Evolutionary conservation across 1,140 invertebrate species (phyloP), one percentile per base, ranked within the genome.

Genomic region (Achatina immaculata): DNA sequence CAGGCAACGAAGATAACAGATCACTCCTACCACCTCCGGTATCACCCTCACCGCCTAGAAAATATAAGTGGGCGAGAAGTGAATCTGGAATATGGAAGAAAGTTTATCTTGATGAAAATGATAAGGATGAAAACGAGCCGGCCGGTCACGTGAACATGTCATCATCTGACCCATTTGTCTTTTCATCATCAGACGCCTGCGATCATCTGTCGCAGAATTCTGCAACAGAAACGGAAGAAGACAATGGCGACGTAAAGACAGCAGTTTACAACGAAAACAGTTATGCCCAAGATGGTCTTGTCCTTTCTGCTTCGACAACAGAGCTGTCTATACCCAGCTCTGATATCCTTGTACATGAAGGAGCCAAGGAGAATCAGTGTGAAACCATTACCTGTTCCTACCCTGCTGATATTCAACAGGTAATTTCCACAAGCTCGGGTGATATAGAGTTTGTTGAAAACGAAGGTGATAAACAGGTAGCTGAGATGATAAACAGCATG

Each of bases 11-110:
- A 42, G 62, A 65, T 1, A 38, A 19, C 45, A 34, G 28, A 1
- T 58, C 79, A n/a, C 55, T 28, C 31, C 36, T 71, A 21, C 55
- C 78, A 38, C 45, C 78, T 48, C 79, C 79, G 4, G 51, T 83
- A 21, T 81, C 82, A 3, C 82, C 79, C 19, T 74, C 74, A 24
- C 82, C 79, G 2, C 79, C 78, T 16, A 51, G 78, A n/a, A 83
- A 78, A 75, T 83, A 81, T 69, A 81, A 78, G 40, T 83, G 82
- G 82, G 82, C 78, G 19, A 43, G 79, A 9, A 65, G 66, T 11
- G 82, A 83, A 7, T 45, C 78, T 14, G 82, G 82, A 0, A 78
- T 83, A 0, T 83, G 82, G 82, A 81, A 74, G 43, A 83, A 83
- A 31, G 51, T 80, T 6, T 83, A 83, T 36, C 73, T 80, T 28